Base-by-base conservation (phyloP, 2,888 invertebrate species). In the Pasiphila rectangulata region DNA sequence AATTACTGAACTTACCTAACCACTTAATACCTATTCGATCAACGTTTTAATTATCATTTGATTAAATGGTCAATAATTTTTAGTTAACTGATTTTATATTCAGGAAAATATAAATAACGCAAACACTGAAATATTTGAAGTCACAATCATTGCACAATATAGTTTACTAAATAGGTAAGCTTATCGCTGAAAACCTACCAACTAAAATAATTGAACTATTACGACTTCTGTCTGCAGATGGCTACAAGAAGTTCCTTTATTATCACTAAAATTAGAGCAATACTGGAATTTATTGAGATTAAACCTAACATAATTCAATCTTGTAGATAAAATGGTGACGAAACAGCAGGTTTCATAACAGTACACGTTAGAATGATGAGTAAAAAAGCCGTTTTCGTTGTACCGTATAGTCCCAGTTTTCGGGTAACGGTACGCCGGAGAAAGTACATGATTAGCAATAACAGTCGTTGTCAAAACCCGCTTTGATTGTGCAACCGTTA, bases 321-420 rank as follows among this genome's bases (percentile, higher is more conserved):
- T 69, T 63, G 67, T 62, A 63, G 56, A 47, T 59, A 66, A 67
- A 72, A 68, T 57, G 63, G 67, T 85, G 83, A 83, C 77, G 83
- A 80, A 77, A 85, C 70, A 75, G 75, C 67, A 64, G 13, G 70
- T 84, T 84, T 83, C 83, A 76, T 87, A 88, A 85, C 85, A 82
- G 83, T 83, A 83, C 78, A 83, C 83, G 82, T 83, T 82, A 76
- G 73, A 71, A 73, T 63, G 80, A 81, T 80, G 82, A 75, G 72
- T 69, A 76, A 79, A 76, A 76, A 83, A 76, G 72, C 75, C 75
- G 81, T 83, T 79, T 72, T 66, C 36, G 49, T 61, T 67, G 73
- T 88, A 87, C 87, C 87, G 88, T 88, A 83, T 72, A 70, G 79
- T 74, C 79, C 85, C 82, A 82, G 76, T 76, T 86, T 86, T 83